Evolutionary conservation across 2,113 vertebrate species (phyloP), one percentile per base, ranked within the genome.

Genomic region (Thinocorus orbignyianus): DNA sequence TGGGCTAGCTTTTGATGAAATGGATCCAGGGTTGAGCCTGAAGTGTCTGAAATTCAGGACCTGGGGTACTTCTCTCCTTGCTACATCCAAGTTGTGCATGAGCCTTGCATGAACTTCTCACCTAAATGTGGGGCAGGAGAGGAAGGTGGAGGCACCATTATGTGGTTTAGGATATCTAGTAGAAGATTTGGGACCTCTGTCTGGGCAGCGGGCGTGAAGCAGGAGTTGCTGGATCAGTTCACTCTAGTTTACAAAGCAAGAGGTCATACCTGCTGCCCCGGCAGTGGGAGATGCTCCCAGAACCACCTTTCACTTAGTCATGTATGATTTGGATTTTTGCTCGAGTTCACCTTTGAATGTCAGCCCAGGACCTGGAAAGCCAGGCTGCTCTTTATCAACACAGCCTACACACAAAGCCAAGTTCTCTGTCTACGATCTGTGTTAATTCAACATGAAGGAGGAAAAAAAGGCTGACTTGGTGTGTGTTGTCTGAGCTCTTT

Each of bases 81-180:
- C 19, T 10, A 30, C 8, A 2, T 17, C 7, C 9, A 7, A 13
- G 8, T 11, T 8, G 17, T 11, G 14, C 25, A 20, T n/a, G n/a
- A n/a, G n/a, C n/a, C n/a, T n/a, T 7, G 22, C 28, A 10, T 2
- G 37, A 44, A 18, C n/a, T 41, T 9, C 28, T 1, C 15, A 10
- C 22, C 30, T 10, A 24, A 0, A 0, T 5, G 3, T 8, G 22
- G 37, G 44, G 26, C 19, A 48, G 37, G 24, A 28, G 33, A n/a
- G 39, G 20, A 74, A 24, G 7, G 46, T 20, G 37, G 52, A 18
- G 33, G 8, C 44, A 37, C 22, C 17, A 2, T 2, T 2, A 1
- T 23, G n/a, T 54, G 33, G 15, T 52, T 60, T 60, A 35, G 37
- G 22, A 18, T 7, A 8, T 5, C 10, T 5, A 18, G 69, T 28